Conservation (phyloP, 1,140 invertebrate species). For the Harlomillsia oculata region DNA sequence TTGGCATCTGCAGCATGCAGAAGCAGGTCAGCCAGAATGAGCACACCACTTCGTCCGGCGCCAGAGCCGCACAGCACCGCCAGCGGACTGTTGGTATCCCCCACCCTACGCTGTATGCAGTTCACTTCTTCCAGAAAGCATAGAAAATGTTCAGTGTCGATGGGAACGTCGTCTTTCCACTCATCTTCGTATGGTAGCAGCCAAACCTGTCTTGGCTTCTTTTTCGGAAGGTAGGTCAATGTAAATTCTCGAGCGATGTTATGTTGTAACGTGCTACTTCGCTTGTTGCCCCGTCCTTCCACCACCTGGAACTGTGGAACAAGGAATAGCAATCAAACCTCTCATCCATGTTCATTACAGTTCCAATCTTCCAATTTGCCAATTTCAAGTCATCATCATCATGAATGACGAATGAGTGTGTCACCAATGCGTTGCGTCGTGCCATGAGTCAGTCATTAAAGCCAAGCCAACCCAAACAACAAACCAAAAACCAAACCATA, state of each 20-base stretch:
- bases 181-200: constrained; percentile 36
- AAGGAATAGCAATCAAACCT: too few species aligned
- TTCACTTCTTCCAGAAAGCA: constrained; percentile 72
- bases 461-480: too few species aligned
- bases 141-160: constrained; percentile 34
- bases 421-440: too few species aligned
- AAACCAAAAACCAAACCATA: too few species aligned
- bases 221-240: constrained; percentile 25
- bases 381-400: too few species aligned
- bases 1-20: constrained; percentile 69
- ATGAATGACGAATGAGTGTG: too few species aligned
- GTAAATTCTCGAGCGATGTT: constrained; percentile 31
- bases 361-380: too few species aligned
- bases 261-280: too few species aligned
- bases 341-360: too few species aligned
- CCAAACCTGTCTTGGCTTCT: constrained; percentile 33
- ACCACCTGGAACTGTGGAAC: constrained; percentile 28
- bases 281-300: constrained; percentile 22
- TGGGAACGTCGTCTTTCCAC: constrained; percentile 35
- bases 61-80: constrained; percentile 60
- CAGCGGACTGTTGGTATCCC: constrained; percentile 56
- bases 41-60: constrained; percentile 60
- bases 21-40: constrained; percentile 67
- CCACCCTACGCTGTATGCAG: constrained; percentile 61
- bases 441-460: too few species aligned